Evolutionary conservation across 2,888 invertebrate genomes (phyloP), one percentile per base, ranked within the genome.

Genomic region (Pristionchus arcanus): DNA sequence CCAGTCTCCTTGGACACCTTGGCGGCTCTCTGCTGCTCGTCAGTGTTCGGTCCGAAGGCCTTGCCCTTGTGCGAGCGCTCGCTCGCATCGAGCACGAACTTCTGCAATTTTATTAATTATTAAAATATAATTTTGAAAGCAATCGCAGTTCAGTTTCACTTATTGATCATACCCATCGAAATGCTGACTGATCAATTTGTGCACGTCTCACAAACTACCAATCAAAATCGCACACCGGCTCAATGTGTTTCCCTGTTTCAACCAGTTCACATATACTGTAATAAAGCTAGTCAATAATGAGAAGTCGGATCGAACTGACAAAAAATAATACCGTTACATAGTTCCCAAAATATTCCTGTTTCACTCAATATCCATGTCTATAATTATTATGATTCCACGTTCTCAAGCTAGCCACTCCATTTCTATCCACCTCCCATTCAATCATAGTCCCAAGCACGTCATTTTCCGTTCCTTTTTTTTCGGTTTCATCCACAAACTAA

Each of bases 1-100:
- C 92, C 92, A 53, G 92, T 93, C 71, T 85, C 84, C 31, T 55
- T 37, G 37, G 94, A 92, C 83, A 95, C 88, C 25, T 28, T 34
- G 42, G 25, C 74, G 13, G 55, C 71, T 1, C 88, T 2, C 63
- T 93, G 93, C 90, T 95, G 94, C 87, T 94, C 94, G 68, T 91
- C 91, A 55, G 91, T 92, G 84, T 91, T 92, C 55, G 93, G 93
- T 28, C 83, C 93, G 87, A 92, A 92, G 90, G 89, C 91, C 90
- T 92, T 93, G 66, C 92, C 91, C 91, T 91, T 92, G 90, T 90
- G 90, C n/a, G 93, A 92, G 28, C 95, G 93, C 90, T 95, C 94
- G 28, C 94, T 93, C 11, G 94, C 91, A 13, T 92, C 91, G 90
- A 95, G 90, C 71, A 92, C 92, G 86, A 94, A 92, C 9, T 92